Conservation (phyloP, 1,140 invertebrate genomes). For the Pectinophora gossypiella region DNA sequence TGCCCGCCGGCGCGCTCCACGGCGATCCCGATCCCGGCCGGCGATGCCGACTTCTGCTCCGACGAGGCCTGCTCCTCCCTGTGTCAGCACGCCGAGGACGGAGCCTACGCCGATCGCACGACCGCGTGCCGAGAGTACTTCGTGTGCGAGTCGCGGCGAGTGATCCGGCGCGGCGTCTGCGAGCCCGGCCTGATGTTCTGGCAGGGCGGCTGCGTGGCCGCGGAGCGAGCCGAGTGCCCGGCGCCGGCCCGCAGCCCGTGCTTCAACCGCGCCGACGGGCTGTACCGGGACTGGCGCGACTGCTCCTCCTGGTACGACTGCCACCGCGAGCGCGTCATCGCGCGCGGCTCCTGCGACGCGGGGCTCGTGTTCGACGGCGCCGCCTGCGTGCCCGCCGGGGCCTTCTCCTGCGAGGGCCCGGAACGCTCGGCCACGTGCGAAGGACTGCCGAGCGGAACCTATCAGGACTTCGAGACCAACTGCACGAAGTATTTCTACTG, state of each 20-base stretch:
- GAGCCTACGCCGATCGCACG: conserved; percentile 76
- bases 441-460: conserved; percentile 65
- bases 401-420: conserved; percentile 63
- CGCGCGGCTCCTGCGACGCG: conserved; percentile 44
- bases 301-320: conserved; percentile 63
- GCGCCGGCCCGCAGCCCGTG: conserved; percentile 57
- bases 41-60: conserved; percentile 62
- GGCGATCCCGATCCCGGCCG: conserved; percentile 48
- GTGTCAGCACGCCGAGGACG: conserved; percentile 69
- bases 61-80: conserved; percentile 60
- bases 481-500: conserved; percentile 75
- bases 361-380: conserved; percentile 59
- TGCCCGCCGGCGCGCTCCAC: conserved; percentile 48
- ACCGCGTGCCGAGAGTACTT: conserved; percentile 78
- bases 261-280: conserved; percentile 55
- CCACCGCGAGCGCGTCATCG: conserved; percentile 46
- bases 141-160: conserved; percentile 67
- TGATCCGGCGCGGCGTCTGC: conserved; percentile 70
- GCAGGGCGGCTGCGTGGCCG: conserved; percentile 57
- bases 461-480: conserved; percentile 66
- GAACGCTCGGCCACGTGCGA: conserved; percentile 56
- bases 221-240: conserved; percentile 51
- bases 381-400: conserved; percentile 37
- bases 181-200: conserved; percentile 66
- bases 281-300: conserved; percentile 60